Base-by-base conservation (phyloP, 2,888 invertebrate species). In the Andrena praecox region DNA sequence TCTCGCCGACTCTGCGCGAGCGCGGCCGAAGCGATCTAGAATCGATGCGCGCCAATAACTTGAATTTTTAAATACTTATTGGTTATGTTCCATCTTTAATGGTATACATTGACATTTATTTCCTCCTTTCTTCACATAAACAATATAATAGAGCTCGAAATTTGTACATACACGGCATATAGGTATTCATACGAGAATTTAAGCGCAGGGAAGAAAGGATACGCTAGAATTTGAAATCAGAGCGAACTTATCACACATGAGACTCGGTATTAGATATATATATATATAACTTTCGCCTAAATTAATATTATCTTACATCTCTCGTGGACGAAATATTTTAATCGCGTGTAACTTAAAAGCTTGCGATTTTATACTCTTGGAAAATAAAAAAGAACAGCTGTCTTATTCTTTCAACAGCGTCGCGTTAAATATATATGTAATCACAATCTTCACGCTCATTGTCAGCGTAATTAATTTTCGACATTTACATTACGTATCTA, bases 1-100 rank as follows among this genome's bases (percentile, higher is more conserved):
- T 29, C 1, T 10, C 20, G 2, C 81, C 81, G 81, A 81, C 3
- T n/a, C 0, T 16, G n/a, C 2, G 6, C 80, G 81, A 68, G 64
- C 42, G 31, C 29, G 5, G 7, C 20, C 81, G 81, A 81, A 66
- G 24, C 4, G 80, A 80, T 73, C 56, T 59, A 73, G 12, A 59
- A 64, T 80, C 80, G 35, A 80, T 80, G n/a, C 20, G 16, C 27
- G 42, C 20, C 24, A 20, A 16, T 20, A 60, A 16, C 78, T 42
- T 16, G 3, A 20, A 66, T 27, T 35, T 35, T 60, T 5, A 0
- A 4, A n/a, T 31, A n/a, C 31, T 59, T 29, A 60, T n/a, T 60
- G 31, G 33, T 33, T 7, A 20, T 10, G 29, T n/a, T 63, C 42
- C 24, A 42, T 24, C 24, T 62, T 62, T 2, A 33, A 8, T 63